Percentiles rank a stretch among this genome's conserved stretches.
phyloP scores from a whole-genome alignment of 2,888 invertebrate species.

The Ophraella communa region DNA sequence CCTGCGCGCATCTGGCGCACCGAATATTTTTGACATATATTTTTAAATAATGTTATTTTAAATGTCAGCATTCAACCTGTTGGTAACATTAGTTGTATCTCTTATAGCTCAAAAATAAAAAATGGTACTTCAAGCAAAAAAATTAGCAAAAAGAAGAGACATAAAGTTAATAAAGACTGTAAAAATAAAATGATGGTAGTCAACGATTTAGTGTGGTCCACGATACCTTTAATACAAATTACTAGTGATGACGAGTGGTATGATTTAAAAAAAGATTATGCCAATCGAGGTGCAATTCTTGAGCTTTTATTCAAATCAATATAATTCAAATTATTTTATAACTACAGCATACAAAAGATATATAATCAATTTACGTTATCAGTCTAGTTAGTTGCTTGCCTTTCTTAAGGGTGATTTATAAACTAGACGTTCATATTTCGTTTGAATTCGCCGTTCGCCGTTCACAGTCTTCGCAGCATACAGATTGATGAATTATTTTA shows the following conservation, averaged over 20 bases:
- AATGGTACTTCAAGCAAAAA: constrained; percentile 28
- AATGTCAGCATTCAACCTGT: background rate
- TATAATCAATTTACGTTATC: too few species aligned
- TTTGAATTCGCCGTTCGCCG: too few species aligned
- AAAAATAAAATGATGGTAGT: constrained; percentile 8
- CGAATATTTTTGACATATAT: too few species aligned
- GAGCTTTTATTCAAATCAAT: background rate
- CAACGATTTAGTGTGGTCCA: background rate
- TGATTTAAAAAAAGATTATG: background rate
- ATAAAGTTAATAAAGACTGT: constrained; percentile 13
- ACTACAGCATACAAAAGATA: too few species aligned
- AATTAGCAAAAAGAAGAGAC: constrained; percentile 28
- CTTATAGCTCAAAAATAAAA: constrained; percentile 24
- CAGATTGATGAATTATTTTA: too few species aligned
- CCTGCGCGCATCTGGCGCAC: too few species aligned
- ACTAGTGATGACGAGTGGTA: constrained; percentile 15
- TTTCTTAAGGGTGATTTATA: too few species aligned
- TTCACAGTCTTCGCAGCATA: too few species aligned
- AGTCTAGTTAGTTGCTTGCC: too few species aligned
- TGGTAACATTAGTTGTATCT: constrained; percentile 4
- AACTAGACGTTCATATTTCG: too few species aligned
- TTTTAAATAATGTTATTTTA: too few species aligned
- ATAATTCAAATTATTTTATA: too few species aligned
- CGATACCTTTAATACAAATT: constrained; percentile 16
- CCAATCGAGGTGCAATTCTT: constrained; percentile 1